These are phyloP conservation scores for Rhaphigaster nebulosa DNA, from an alignment of 2,888 invertebrate genomes.

Conservation along the genomic window DNA sequence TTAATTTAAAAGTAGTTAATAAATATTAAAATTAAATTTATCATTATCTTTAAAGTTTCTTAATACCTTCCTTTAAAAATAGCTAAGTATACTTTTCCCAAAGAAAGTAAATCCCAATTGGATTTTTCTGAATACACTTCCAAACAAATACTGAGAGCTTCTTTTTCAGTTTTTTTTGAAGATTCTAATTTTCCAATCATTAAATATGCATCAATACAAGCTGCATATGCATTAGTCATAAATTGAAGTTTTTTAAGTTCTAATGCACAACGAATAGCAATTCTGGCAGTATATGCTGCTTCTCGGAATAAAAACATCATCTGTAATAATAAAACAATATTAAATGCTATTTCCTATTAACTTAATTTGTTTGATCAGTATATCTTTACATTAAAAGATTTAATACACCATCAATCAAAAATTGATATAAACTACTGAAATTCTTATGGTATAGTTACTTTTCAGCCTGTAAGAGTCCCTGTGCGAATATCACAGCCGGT, in stretches of 20 bases:
- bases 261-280: slow-evolving; percentile 31
- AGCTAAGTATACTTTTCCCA: slow-evolving; percentile 28
- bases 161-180: slow-evolving; percentile 52
- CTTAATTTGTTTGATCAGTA: not conserved
- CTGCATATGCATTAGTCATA: slow-evolving; percentile 35
- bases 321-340: slow-evolving; percentile 35
- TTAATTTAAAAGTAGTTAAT: not conserved
- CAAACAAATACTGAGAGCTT: slow-evolving; percentile 11
- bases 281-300: slow-evolving; percentile 22
- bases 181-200: slow-evolving; percentile 40
- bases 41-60: not conserved
- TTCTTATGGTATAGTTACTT: not conserved
- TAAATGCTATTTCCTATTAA: not conserved
- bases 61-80: slow-evolving; percentile 56
- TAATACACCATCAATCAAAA: not conserved
- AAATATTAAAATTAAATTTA: not conserved
- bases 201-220: slow-evolving; percentile 51
- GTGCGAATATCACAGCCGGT: too few relatives aligned
- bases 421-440: not conserved
- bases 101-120: slow-evolving; percentile 21
- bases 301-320: slow-evolving; percentile 34
- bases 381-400: not conserved
- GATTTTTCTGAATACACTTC: slow-evolving; percentile 28
- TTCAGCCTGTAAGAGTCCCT: too few relatives aligned
- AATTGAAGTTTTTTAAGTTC: slow-evolving; percentile 19